Evolutionary conservation across 2,113 vertebrate species (phyloP), one percentile per base, ranked within the genome.

Genomic region (Murina feae): DNA sequence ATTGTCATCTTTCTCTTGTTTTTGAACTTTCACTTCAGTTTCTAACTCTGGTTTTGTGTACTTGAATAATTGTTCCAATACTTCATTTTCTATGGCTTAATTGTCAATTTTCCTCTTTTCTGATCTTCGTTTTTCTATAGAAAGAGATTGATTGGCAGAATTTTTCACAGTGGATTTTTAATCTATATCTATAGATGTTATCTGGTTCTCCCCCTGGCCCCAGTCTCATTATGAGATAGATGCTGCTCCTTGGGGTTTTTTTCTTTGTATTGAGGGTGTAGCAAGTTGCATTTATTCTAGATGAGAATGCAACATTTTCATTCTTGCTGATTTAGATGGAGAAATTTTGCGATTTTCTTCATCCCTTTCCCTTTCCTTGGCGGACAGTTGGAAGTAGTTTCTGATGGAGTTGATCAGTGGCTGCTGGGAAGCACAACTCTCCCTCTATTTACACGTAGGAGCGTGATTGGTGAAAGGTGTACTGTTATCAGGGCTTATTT

Each of bases 91-190:
- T 95, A 97, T 95, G 51, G 86, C 30, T n/a, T n/a, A 65, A 65
- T 65, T 17, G 6, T 65, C 98, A 47, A 98, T 96, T 85, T 99
- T 99, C 97, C 99, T 99, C 96, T 99, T 99, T 89, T 96, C 98
- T 55, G 91, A 84, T 51, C 10, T 83, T 11, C 37, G 75, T 30
- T 96, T 97, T 97, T 98, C 97, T 88, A n/a, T 35, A 68, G 47
- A 88, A 83, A 85, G 58, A 75, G 42, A 88, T 65, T 86, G 76
- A 89, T 2, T 37, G 35, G 75, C 94, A 76, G 28, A 51, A 69
- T 7, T 86, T 86, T 95, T 94, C n/a, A 53, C 55, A 42, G 3
- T 17, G 71, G 35, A 9, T 49, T 94, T 94, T 63, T 32, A 9
- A 93, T 71, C 30, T 60, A 0, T 11, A 16, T 92, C 86, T 93